Conservation (phyloP, 2,113 vertebrate species). For the Picathartes gymnocephalus region DNA sequence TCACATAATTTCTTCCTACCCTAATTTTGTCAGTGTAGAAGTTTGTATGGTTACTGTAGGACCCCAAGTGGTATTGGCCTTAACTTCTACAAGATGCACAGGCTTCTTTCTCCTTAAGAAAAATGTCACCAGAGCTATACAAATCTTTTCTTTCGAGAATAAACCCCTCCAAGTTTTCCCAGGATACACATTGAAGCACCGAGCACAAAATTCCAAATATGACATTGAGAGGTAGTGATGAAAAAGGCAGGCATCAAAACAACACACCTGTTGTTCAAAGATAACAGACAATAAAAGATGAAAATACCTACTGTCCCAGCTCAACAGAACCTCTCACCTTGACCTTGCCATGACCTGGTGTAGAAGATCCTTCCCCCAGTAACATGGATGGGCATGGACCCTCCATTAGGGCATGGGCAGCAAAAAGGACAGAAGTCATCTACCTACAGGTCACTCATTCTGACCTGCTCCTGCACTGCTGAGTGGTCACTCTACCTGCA, state of each 20-base stretch:
- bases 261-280: not conserved
- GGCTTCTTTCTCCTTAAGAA: not conserved
- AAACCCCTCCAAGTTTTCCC: not conserved
- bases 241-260: not conserved
- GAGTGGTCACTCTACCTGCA: not conserved
- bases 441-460: not conserved
- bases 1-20: not conserved
- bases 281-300: not conserved
- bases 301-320: not conserved
- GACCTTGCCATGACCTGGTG: not conserved
- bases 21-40: not conserved
- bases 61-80: not conserved
- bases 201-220: not conserved
- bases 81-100: not conserved
- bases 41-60: not conserved
- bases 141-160: not conserved
- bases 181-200: not conserved
- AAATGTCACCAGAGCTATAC: not conserved
- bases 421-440: not conserved
- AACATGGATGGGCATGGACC: not conserved
- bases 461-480: not conserved
- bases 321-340: not conserved
- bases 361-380: not conserved
- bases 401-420: not conserved
- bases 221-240: not conserved